Evolutionary conservation across 2,888 invertebrate species (phyloP).

Genomic region (Euzophera pinguis): DNA sequence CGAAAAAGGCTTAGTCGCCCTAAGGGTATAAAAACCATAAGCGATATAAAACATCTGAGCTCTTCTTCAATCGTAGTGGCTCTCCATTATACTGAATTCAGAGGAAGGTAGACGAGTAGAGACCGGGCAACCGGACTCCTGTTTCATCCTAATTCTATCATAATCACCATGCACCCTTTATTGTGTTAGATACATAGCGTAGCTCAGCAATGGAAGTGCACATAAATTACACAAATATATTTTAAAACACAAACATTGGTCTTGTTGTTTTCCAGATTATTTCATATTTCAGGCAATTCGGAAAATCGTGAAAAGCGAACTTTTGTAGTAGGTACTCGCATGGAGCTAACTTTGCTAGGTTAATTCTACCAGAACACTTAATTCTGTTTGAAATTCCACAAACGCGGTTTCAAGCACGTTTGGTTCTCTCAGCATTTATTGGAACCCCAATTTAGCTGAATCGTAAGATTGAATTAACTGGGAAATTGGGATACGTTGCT

Average conservation of each 20-base stretch:
- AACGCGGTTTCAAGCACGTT: neutral
- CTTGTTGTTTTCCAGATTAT: neutral
- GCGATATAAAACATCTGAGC: no score
- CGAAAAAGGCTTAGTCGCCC: no score
- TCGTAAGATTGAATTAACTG: neutral
- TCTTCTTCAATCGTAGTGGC: no score
- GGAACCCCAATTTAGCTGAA: neutral
- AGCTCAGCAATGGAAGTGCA: no score
- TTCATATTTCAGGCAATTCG: neutral
- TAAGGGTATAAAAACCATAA: no score
- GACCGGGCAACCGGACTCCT: no score
- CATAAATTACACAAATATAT: neutral
- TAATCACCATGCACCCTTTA: no score
- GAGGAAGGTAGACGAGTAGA: no score
- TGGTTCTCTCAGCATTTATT: conserved; percentile 1
- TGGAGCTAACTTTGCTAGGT: neutral
- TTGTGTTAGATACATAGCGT: no score
- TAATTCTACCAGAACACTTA: conserved; percentile 1
- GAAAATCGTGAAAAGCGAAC: conserved; percentile 1
- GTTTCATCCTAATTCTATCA: no score
- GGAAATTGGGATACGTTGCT: neutral
- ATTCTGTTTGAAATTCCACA: conserved; percentile 8
- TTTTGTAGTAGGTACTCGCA: neutral
- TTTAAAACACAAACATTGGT: neutral
- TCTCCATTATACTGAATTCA: no score